Percentiles rank a stretch among this genome's conserved stretches.
phyloP scores from a whole-genome alignment of 2,888 invertebrate species.

The Lapara coniferarum region DNA sequence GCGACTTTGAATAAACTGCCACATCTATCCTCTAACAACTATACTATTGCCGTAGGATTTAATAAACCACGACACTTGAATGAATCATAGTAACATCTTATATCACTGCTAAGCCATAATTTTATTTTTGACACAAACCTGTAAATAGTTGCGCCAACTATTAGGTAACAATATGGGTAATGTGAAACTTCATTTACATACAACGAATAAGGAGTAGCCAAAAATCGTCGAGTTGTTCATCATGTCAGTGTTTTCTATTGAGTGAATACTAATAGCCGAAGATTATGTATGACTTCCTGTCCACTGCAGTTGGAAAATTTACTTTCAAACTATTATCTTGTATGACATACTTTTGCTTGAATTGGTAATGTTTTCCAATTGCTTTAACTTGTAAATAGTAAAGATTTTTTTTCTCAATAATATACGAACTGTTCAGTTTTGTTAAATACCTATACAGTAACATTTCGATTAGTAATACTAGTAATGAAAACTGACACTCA shows the following conservation, averaged over 20 bases:
- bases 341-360: not conserved
- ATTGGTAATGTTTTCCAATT: not conserved
- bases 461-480: not conserved
- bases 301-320: no score
- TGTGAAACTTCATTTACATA: slow-evolving; percentile 11
- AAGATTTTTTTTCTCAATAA: not conserved
- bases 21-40: not conserved
- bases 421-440: not conserved
- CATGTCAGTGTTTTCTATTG: not conserved
- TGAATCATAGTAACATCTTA: not conserved
- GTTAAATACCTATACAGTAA: not conserved
- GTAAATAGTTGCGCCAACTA: not conserved
- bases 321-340: no score
- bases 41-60: slow-evolving; percentile 37
- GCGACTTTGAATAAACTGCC: slow-evolving; percentile 51
- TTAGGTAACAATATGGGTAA: not conserved
- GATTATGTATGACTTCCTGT: not conserved
- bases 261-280: not conserved
- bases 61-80: not conserved
- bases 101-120: not conserved
- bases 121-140: not conserved
- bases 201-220: not conserved
- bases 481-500: slow-evolving; percentile 38
- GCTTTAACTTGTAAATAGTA: not conserved
- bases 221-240: not conserved